These are phyloP conservation scores for Parasteatoda lunata DNA, from an alignment of 2,888 invertebrate species.

Conservation along the genomic window DNA sequence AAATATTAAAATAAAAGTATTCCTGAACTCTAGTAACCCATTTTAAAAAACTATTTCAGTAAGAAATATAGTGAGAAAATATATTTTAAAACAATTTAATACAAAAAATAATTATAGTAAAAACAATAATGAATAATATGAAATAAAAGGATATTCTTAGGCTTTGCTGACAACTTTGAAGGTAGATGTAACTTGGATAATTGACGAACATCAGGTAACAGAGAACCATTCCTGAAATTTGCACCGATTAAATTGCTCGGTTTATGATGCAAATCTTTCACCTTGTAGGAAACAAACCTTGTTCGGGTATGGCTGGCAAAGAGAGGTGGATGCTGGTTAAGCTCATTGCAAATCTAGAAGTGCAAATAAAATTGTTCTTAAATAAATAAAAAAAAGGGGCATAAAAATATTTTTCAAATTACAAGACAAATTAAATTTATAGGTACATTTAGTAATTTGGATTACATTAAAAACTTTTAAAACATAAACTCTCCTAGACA, in stretches of 20 bases:
- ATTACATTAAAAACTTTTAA: not conserved
- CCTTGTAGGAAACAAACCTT: slow-evolving; percentile 41
- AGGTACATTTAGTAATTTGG: not conserved
- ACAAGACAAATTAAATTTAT: not conserved
- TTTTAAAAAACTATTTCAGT: too few relatives aligned
- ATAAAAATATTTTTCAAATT: not conserved
- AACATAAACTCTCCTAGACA: not conserved
- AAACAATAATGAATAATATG: too few relatives aligned
- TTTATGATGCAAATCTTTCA: slow-evolving; percentile 28
- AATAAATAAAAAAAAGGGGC: too few relatives aligned
- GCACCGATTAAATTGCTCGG: slow-evolving; percentile 57
- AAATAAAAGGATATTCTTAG: slow-evolving; percentile 55
- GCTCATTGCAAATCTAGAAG: not conserved
- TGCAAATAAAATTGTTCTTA: too few relatives aligned
- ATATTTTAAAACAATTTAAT: too few relatives aligned
- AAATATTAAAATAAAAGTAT: too few relatives aligned
- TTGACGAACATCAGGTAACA: slow-evolving; percentile 24
- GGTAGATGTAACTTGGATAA: slow-evolving; percentile 24
- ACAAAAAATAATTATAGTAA: too few relatives aligned
- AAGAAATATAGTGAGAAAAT: too few relatives aligned
- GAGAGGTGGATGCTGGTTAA: slow-evolving; percentile 37
- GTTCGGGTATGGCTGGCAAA: slow-evolving; percentile 31
- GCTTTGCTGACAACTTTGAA: not conserved
- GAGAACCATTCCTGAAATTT: slow-evolving; percentile 39
- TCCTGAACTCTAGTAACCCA: too few relatives aligned